Conservation (phyloP, 2,888 invertebrate species). For the Microctonus hyperodae region DNA sequence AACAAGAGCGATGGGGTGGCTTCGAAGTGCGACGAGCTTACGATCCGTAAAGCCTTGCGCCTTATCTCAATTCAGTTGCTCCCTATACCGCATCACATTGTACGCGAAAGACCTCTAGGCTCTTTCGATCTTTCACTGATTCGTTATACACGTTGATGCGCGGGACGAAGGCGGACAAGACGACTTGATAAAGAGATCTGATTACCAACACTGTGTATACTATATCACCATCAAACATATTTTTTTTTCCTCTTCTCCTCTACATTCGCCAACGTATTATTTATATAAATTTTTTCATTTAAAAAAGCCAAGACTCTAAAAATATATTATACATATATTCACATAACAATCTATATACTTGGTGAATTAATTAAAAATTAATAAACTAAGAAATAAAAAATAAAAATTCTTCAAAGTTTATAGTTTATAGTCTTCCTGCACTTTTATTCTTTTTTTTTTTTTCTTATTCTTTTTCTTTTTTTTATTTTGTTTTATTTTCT, state of each 20-base stretch:
- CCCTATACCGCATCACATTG: slow-evolving; percentile 10
- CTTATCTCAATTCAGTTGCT: slow-evolving; percentile 39
- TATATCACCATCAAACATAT: background rate
- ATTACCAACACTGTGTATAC: background rate
- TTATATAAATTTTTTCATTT: too few relatives aligned
- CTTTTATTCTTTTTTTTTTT: background rate
- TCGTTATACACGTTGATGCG: background rate
- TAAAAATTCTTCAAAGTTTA: background rate
- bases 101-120: slow-evolving; percentile 24
- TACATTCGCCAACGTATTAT: background rate
- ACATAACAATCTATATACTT: too few relatives aligned
- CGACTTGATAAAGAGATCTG: slow-evolving; percentile 20
- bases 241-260: background rate
- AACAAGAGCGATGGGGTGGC: slow-evolving; percentile 28
- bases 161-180: background rate
- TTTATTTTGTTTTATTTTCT: slow-evolving; percentile 2
- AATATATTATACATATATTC: too few relatives aligned
- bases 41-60: slow-evolving; percentile 32
- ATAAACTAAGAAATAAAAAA: background rate
- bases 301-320: too few relatives aligned
- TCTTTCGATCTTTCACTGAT: slow-evolving; percentile 16
- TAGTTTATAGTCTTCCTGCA: background rate
- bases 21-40: slow-evolving; percentile 29
- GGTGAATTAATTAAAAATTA: background rate
- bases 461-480: background rate